Evolutionary conservation across 1,140 invertebrate genomes (phyloP), one percentile per base, ranked within the genome.

Genomic region (Drosophila azteca): DNA sequence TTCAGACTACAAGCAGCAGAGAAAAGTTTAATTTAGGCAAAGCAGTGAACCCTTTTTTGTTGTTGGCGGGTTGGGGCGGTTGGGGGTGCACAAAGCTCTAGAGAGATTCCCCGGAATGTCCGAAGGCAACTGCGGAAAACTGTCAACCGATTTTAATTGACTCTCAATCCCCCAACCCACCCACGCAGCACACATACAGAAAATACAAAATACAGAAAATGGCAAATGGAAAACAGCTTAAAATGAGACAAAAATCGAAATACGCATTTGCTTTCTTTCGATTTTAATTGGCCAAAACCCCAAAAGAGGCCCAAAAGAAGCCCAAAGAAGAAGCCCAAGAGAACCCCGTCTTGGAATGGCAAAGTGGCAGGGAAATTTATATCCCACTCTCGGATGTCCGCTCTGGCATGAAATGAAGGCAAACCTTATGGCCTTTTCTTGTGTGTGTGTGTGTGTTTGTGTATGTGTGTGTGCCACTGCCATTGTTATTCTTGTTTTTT

Each of bases 111-210:
- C 51, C 35, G 15, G 45, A 26, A 49, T 45, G 24, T 45, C 41
- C 54, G 6, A 26, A 39, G 39, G 39, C n/a, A 20, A 41, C 35
- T 35, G 51, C 39, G 50, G 51, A 46, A 63, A 83, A 67, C 75
- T 87, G 83, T 87, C 83, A 87, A 89, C 57, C 67, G 58, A 67
- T 87, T 88, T 87, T 87, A 87, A 87, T 87, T 87, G 83, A 87
- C 83, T 83, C 71, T 41, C 61, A 87, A 88, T 82, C 75, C 83
- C 24, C 24, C 17, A 46, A 24, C 26, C 11, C 8, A 7, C 6
- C 8, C 31, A 48, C 49, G 13, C 46, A 54, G n/a, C 48, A 17
- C 7, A 35, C 50, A 55, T 29, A 44, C 17, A 49, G 41, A 4
- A 35, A 11, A 35, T 39, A 5, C 35, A 4, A 35, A 11, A 35